Percentiles rank a stretch among this genome's conserved stretches.
Conservation (phyloP, 2,888 invertebrate genomes). For the Andrena hattorfiana region DNA sequence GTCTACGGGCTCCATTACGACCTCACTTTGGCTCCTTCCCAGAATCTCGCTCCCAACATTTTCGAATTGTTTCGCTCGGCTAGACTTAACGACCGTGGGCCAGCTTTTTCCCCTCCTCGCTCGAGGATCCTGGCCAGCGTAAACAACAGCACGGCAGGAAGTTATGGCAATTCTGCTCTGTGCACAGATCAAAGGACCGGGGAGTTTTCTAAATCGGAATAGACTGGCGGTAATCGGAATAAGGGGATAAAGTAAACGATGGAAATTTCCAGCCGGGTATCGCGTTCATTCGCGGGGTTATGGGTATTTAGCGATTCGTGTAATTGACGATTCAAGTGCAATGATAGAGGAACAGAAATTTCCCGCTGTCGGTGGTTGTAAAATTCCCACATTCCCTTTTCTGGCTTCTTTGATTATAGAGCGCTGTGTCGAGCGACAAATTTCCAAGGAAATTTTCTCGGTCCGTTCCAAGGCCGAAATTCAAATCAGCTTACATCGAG, state of each 20-base stretch:
- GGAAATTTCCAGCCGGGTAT: not conserved
- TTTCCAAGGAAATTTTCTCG: slow-evolving; percentile 6
- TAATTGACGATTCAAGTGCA: not conserved
- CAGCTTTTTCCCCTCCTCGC: slow-evolving; percentile 1
- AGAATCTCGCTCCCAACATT: slow-evolving; percentile 67
- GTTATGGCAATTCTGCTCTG: not conserved
- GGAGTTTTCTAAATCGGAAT: slow-evolving; percentile 1
- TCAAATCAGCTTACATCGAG: slow-evolving; percentile 8
- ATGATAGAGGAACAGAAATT: not conserved
- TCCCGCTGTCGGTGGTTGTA: not conserved
- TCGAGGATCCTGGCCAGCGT: not conserved
- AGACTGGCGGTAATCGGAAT: not conserved
- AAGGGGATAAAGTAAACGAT: not conserved
- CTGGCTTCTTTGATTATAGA: not conserved
- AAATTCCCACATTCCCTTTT: not conserved
- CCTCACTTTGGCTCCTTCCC: slow-evolving; percentile 73
- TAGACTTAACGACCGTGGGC: slow-evolving; percentile 33
- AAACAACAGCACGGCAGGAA: not conserved
- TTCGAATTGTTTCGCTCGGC: slow-evolving; percentile 55
- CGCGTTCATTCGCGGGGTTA: not conserved
- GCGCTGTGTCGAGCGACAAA: not conserved
- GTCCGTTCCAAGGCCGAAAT: not conserved
- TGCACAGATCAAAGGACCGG: not conserved
- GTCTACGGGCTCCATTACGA: slow-evolving; percentile 67
- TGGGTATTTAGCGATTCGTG: not conserved